A percentile compares a stretch with the other conserved stretches of the same genome.
phyloP scores from a whole-genome alignment of 2,888 invertebrate genomes.

The Eurois occulta region DNA sequence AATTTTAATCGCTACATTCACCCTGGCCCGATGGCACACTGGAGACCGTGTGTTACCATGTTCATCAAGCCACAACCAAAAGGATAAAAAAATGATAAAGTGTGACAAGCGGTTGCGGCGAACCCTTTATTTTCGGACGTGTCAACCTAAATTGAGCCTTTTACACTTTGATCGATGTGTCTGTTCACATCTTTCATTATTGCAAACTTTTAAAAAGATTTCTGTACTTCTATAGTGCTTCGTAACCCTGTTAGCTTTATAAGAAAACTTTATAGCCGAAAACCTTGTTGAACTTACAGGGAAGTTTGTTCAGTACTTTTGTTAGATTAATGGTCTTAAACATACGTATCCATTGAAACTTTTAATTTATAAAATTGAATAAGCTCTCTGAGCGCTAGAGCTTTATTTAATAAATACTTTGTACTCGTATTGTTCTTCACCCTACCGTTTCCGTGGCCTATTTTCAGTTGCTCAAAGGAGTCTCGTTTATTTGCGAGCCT shows the following conservation, averaged over 20 bases:
- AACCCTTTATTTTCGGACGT: constrained; percentile 53
- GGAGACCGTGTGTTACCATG: constrained; percentile 79
- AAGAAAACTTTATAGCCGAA: constrained; percentile 49
- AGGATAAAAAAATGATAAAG: constrained; percentile 72
- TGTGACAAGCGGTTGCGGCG: constrained; percentile 53
- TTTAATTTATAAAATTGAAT: constrained; percentile 56
- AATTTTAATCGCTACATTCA: constrained; percentile 90
- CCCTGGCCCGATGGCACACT: constrained; percentile 86
- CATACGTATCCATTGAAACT: constrained; percentile 50
- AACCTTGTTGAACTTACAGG: constrained; percentile 53
- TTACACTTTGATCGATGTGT: constrained; percentile 58
- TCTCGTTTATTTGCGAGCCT: constrained; percentile 26
- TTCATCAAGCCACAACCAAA: constrained; percentile 75
- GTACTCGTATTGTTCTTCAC: constrained; percentile 35
- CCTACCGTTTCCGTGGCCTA: constrained; percentile 37
- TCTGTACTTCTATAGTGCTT: constrained; percentile 1
- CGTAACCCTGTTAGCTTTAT: constrained; percentile 26
- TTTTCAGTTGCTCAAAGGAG: constrained; percentile 25
- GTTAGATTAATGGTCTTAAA: constrained; percentile 56
- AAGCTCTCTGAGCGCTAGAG: constrained; percentile 10
- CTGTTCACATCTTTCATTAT: constrained; percentile 25
- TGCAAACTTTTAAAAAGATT: constrained; percentile 28
- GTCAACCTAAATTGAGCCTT: constrained; percentile 61
- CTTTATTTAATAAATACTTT: constrained; percentile 34
- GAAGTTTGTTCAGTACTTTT: constrained; percentile 56